These are phyloP conservation scores for Diorhabda carinulata DNA, from an alignment of 1,140 invertebrate genomes.

Conservation along the genomic window DNA sequence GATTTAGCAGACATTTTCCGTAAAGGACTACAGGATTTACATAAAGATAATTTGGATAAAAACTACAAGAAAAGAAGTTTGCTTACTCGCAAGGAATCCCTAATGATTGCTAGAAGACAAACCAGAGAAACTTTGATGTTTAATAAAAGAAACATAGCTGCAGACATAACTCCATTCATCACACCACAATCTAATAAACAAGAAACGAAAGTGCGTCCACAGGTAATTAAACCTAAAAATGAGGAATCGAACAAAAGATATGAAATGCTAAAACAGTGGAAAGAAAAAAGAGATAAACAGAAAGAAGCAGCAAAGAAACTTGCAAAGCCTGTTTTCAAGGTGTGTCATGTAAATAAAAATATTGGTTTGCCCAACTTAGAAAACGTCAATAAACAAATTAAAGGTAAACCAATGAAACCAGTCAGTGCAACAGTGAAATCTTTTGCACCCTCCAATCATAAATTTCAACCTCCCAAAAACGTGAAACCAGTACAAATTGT, in stretches of 20 bases:
- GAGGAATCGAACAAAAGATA: constrained; percentile 23
- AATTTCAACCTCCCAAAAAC: constrained; percentile 28
- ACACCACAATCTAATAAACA: constrained; percentile 12
- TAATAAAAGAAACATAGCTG: constrained; percentile 21
- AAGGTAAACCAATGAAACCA: constrained; percentile 24
- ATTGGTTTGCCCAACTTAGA: constrained; percentile 20
- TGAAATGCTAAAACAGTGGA: constrained; percentile 33
- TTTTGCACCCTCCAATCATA: constrained; percentile 31
- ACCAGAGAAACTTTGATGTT: constrained; percentile 24
- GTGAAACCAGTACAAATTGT: constrained; percentile 24
- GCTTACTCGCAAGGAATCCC: constrained; percentile 14
- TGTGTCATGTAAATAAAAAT: constrained; percentile 21
- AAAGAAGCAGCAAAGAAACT: constrained; percentile 24
- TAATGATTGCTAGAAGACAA: constrained; percentile 17
- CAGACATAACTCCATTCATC: constrained; percentile 21
- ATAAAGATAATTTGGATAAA: constrained; percentile 16
- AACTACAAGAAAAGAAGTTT: constrained; percentile 10
- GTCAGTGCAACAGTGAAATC: not conserved
- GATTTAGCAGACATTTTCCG: constrained; percentile 26
- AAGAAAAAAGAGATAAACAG: constrained; percentile 27
- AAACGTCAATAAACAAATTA: constrained; percentile 27
- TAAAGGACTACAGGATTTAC: constrained; percentile 13
- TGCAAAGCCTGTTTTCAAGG: constrained; percentile 35
- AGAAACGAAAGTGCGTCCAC: not conserved
- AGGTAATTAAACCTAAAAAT: constrained; percentile 6